Evolutionary conservation across 37 sponge, comb jelly and placozoan species (phyloP).

Genomic region (Geodia barretti): DNA sequence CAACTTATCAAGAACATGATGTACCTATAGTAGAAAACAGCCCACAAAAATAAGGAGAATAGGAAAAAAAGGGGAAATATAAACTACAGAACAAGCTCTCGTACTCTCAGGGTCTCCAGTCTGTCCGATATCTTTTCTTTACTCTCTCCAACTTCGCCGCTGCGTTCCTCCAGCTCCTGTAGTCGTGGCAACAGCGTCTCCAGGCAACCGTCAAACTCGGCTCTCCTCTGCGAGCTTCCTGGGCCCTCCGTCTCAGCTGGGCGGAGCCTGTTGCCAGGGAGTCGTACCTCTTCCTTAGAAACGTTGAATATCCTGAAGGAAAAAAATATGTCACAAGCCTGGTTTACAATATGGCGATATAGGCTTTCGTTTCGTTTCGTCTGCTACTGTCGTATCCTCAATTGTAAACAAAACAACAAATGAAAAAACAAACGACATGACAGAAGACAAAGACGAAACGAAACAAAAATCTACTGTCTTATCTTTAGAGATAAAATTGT

Average conservation of each 20-base stretch:
- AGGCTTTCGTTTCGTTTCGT: neutral
- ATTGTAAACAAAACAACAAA: neutral
- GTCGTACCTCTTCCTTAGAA: conserved; percentile 41
- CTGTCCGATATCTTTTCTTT: conserved; percentile 40
- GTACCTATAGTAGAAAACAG: too few species aligned
- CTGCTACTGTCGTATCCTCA: neutral
- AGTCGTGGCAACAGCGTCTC: conserved; percentile 16
- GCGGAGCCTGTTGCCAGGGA: conserved; percentile 21
- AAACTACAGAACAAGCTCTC: too few species aligned
- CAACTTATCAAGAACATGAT: too few species aligned
- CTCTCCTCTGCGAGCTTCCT: conserved; percentile 42
- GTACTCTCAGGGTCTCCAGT: conserved; percentile 40
- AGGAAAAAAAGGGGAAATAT: too few species aligned
- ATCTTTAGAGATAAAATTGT: too few species aligned
- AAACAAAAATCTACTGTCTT: too few species aligned
- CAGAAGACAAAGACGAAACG: neutral
- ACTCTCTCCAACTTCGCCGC: too few species aligned
- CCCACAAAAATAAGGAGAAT: too few species aligned
- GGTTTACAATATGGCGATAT: neutral
- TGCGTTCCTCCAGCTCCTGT: conserved; percentile 34
- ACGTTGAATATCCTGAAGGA: conserved; percentile 3
- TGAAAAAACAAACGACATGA: neutral
- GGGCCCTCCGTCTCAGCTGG: conserved; percentile 15
- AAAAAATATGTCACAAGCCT: neutral
- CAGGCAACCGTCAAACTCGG: conserved; percentile 35